These are phyloP conservation scores for Athalia rosae DNA, from an alignment of 2,888 invertebrate genomes.

Conservation along the genomic window DNA sequence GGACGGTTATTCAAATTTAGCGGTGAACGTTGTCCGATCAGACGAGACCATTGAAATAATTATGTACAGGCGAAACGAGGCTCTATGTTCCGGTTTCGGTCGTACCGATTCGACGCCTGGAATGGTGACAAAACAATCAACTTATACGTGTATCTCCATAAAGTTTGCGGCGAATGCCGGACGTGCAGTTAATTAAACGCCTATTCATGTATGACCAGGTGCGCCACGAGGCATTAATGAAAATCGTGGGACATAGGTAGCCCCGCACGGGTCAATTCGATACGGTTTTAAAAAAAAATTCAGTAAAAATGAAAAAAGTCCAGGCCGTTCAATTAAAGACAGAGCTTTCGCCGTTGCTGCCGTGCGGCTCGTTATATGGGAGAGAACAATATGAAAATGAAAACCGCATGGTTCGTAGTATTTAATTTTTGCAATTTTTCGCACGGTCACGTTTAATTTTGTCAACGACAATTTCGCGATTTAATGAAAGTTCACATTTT, in stretches of 20 bases:
- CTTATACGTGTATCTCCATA: not conserved
- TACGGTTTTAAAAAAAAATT: too few species aligned
- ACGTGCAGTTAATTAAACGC: slow-evolving; percentile 28
- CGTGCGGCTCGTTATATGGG: too few species aligned
- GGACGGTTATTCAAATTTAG: too few species aligned
- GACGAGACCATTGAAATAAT: too few species aligned
- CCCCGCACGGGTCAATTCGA: too few species aligned
- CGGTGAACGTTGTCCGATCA: too few species aligned
- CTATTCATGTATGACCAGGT: not conserved
- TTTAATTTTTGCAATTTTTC: slow-evolving; percentile 19
- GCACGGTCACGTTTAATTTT: slow-evolving; percentile 16
- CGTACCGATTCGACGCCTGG: not conserved
- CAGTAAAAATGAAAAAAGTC: too few species aligned
- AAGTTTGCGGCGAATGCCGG: not conserved
- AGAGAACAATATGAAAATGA: not conserved
- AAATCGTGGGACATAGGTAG: too few species aligned
- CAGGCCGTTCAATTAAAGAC: too few species aligned
- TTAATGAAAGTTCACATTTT: not conserved
- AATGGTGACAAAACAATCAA: slow-evolving; percentile 26
- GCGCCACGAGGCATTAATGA: too few species aligned
- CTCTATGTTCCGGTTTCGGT: not conserved
- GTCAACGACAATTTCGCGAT: not conserved
- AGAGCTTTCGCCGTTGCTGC: too few species aligned
- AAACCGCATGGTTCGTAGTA: not conserved
- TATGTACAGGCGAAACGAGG: not conserved